phyloP scores from a whole-genome alignment of 2,797 vertebrate genomes.

The Oreochromis mossambicus region DNA sequence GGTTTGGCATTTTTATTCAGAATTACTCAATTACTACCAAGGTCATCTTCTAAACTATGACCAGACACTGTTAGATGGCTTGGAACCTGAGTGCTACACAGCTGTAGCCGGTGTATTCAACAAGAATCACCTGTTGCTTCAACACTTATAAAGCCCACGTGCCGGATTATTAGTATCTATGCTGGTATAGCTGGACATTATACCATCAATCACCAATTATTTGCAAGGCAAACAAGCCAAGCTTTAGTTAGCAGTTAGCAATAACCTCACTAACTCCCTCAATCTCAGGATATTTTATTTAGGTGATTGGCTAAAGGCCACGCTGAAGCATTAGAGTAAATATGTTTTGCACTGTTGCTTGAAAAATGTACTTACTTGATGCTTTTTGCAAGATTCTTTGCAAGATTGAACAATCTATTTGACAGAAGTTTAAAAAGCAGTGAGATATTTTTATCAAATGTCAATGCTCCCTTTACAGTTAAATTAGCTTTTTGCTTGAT shows the following conservation, averaged over 20 bases:
- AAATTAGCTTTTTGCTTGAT: not conserved
- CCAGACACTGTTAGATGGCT: not conserved
- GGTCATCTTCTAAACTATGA: not conserved
- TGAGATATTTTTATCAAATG: not conserved
- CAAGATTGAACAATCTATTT: not conserved
- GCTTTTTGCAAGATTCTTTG: too few species aligned
- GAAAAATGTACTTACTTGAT: not conserved
- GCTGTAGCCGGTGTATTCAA: not conserved
- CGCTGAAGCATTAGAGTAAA: not conserved
- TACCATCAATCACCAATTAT: not conserved
- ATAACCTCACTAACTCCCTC: not conserved
- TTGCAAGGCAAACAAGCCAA: not conserved
- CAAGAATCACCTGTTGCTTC: not conserved
- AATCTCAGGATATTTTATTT: not conserved
- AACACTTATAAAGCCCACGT: not conserved
- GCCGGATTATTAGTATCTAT: not conserved
- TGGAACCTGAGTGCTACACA: not conserved
- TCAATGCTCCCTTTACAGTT: not conserved
- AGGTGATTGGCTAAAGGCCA: not conserved
- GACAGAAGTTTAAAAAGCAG: accelerated
- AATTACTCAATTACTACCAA: not conserved
- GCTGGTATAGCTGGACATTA: not conserved
- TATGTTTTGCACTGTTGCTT: not conserved
- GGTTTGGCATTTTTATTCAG: not conserved
- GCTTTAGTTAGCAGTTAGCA: not conserved